Evolutionary conservation across 1,140 invertebrate species (phyloP).

Genomic region (Triops longicaudatus): DNA sequence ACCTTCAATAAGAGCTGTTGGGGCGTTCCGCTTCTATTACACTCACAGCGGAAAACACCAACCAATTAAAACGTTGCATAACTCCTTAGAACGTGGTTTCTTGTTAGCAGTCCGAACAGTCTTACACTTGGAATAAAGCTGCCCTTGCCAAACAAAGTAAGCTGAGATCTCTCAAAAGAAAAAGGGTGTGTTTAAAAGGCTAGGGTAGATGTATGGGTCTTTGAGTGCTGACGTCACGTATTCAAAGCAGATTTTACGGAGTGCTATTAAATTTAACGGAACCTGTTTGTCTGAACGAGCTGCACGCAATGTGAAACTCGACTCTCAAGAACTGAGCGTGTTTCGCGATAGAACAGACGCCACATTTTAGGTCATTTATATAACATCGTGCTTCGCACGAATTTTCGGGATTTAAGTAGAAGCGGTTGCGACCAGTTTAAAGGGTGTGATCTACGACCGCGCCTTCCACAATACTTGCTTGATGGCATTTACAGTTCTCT

Average conservation of each 20-base stretch:
- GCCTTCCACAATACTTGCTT: background rate
- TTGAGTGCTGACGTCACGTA: slow-evolving; percentile 11
- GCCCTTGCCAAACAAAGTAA: background rate
- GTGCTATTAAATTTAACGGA: background rate
- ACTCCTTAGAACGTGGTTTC: background rate
- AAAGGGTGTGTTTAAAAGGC: background rate
- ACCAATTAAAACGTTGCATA: background rate
- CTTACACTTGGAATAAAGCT: background rate
- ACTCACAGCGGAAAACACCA: background rate
- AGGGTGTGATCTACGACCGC: background rate
- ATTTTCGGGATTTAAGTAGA: background rate
- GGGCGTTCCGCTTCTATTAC: background rate
- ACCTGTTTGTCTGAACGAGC: background rate
- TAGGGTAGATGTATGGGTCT: background rate
- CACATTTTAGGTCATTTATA: background rate
- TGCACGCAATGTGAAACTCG: background rate
- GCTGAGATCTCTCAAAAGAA: background rate
- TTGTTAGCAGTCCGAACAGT: background rate
- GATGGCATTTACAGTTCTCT: background rate
- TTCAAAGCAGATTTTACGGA: background rate
- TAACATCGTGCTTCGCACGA: background rate
- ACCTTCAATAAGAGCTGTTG: background rate
- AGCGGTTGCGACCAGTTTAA: background rate
- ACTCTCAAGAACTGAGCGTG: background rate
- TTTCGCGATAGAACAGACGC: background rate